These are phyloP conservation scores for Oophaga pumilio DNA, from an alignment of 2,113 vertebrate species.

Conservation along the genomic window DNA sequence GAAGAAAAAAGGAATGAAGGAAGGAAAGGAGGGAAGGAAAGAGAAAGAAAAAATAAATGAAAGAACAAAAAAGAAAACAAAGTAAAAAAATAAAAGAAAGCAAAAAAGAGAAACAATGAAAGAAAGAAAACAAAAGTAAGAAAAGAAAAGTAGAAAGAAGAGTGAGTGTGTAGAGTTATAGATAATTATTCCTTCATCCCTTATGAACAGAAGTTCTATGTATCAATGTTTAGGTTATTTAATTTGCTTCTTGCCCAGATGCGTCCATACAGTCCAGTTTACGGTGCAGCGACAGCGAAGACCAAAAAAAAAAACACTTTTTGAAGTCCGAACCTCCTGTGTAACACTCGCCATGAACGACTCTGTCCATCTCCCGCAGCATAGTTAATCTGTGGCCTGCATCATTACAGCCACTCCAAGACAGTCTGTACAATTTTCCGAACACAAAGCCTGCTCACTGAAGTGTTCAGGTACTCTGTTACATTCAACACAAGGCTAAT, in stretches of 20 bases:
- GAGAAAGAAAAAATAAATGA: no score
- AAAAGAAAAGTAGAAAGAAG: no score
- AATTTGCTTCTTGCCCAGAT: constrained; percentile 16
- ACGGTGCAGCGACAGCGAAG: constrained; percentile 12
- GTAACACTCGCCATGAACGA: constrained; percentile 57
- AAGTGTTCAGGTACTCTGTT: constrained; percentile 76
- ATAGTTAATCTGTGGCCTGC: constrained; percentile 62
- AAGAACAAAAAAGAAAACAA: no score
- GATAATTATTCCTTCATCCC: background rate
- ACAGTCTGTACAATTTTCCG: constrained; percentile 67
- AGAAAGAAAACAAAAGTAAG: no score
- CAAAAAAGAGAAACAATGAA: no score
- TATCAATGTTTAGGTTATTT: constrained; percentile 11
- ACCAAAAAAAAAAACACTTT: constrained; percentile 12
- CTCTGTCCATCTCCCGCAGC: constrained; percentile 57
- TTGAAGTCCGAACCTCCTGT: constrained; percentile 56
- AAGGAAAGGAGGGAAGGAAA: no score
- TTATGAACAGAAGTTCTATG: background rate
- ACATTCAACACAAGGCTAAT: constrained; percentile 76
- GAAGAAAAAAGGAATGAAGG: no score
- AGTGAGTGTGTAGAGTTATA: background rate
- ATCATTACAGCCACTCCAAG: constrained; percentile 55
- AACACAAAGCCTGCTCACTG: constrained; percentile 71
- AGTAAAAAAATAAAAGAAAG: no score
- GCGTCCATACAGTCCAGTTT: background rate